phyloP scores from a whole-genome alignment of 2,888 invertebrate genomes.

The Nomada goodeniana region DNA sequence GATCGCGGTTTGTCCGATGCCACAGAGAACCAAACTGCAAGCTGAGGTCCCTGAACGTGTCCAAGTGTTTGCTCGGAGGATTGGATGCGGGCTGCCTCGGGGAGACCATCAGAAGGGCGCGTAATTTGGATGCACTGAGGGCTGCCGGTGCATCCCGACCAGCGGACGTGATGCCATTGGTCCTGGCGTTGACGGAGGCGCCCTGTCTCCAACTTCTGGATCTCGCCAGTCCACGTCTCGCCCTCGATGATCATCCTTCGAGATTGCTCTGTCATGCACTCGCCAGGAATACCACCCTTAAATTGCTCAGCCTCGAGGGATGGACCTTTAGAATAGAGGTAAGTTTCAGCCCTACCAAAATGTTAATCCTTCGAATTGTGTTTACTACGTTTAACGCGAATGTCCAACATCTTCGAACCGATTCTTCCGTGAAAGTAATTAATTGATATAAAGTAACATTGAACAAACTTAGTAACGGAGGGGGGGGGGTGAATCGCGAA shows the following conservation, averaged over 20 bases:
- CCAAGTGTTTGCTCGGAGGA: conserved; percentile 86
- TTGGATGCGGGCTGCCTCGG: conserved; percentile 86
- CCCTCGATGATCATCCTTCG: conserved; percentile 85
- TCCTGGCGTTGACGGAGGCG: conserved; percentile 86
- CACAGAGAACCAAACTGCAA: conserved; percentile 85
- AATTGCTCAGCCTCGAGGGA: conserved; percentile 86
- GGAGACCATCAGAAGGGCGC: conserved; percentile 85
- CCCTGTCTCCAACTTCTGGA: conserved; percentile 86
- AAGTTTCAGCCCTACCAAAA: conserved; percentile 49
- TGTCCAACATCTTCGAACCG: no score
- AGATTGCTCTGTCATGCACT: conserved; percentile 85
- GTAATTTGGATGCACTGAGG: conserved; percentile 85
- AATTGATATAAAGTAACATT: neutral
- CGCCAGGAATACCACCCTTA: conserved; percentile 84
- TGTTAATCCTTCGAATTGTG: no score
- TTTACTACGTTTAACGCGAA: no score
- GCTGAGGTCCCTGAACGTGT: conserved; percentile 86
- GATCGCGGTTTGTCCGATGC: conserved; percentile 31
- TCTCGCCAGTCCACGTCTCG: conserved; percentile 85
- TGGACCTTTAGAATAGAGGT: conserved; percentile 87
- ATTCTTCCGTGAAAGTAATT: no score
- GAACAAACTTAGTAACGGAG: neutral
- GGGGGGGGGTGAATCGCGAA: neutral
- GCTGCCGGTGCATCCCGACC: conserved; percentile 86
- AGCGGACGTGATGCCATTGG: conserved; percentile 86